Base-by-base conservation (phyloP, 2,888 invertebrate species). In the Dryobota labecula region DNA sequence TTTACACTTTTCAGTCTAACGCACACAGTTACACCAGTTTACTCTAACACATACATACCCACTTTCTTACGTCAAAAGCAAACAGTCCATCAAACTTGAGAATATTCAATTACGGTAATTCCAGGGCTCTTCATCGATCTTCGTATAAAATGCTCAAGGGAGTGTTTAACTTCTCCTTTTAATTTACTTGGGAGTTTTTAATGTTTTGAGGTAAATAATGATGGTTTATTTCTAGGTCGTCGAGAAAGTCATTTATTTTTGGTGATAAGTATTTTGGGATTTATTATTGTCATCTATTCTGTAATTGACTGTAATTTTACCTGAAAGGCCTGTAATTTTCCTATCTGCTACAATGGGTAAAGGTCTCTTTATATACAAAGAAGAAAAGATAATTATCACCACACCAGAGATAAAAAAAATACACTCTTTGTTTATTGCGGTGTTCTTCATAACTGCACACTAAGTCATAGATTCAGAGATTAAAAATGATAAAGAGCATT, bases 101-200 rank as follows among this genome's bases (percentile, higher is more conserved):
- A 82, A 80, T 68, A 82, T 80, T 78, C 27, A 72, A 74, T 83
- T 77, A 77, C 69, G 18, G 49, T 80, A 83, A 69, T 73, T 74
- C 49, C 24, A 30, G n/a, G 67, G 60, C 33, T n/a, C 63, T 65
- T 63, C 73, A 70, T 78, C 79, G 45, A 84, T 75, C 73, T 53
- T 70, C 64, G 51, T 58, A 49, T 6, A 36, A 68, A 61, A 56
- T 47, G 13, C 80, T 54, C 56, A 33, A 33, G 83, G 67, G 77
- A 58, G 58, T 30, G n/a, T 64, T 70, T 68, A 56, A 53, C 30
- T 53, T 70, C 38, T 49, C 20, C n/a, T 49, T 66, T 66, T 80
- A 63, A 78, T 80, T 73, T 65, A 70, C 54, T 70, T 38, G 8
- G 15, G 58, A 64, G 43, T 60, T 57, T 24, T 33, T 70, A 70